A percentile compares a stretch with the other conserved stretches of the same genome.
These are phyloP conservation scores for Melieria crassipennis DNA, from an alignment of 2,888 invertebrate species.

Conservation along the genomic window DNA sequence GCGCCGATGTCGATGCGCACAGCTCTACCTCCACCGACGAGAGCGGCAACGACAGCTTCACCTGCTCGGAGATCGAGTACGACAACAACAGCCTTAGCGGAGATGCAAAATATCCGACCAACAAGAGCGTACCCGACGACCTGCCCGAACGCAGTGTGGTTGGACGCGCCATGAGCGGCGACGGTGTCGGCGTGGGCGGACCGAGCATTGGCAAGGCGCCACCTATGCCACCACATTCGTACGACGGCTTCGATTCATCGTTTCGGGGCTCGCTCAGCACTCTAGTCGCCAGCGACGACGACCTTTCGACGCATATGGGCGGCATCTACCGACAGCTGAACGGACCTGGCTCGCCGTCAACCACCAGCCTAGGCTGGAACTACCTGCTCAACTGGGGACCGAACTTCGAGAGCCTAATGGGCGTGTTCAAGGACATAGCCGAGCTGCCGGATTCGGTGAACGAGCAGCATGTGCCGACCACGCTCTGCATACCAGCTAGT, in stretches of 20 bases:
- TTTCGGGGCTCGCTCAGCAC: conserved; percentile 94
- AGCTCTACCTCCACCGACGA: conserved; percentile 89
- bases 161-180: conserved; percentile 68
- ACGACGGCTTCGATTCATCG: conserved; percentile 93
- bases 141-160: conserved; percentile 68
- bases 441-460: conserved; percentile 87
- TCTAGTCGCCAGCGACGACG: conserved; percentile 92
- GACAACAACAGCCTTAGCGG: conserved; percentile 88
- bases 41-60: conserved; percentile 96
- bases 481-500: conserved; percentile 79
- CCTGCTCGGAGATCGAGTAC: conserved; percentile 97
- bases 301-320: conserved; percentile 82
- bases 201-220: conserved; percentile 74
- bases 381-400: conserved; percentile 96
- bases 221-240: conserved; percentile 80
- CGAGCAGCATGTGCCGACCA: conserved; percentile 77
- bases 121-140: conserved; percentile 72
- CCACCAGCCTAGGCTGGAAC: conserved; percentile 90
- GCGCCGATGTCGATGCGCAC: conserved; percentile 77
- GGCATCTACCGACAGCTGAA: conserved; percentile 83
- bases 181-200: conserved; percentile 69
- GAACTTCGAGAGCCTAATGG: conserved; percentile 93
- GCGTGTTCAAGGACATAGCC: conserved; percentile 96
- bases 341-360: conserved; percentile 78
- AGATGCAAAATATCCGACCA: conserved; percentile 75